phyloP scores from a whole-genome alignment of 2,113 vertebrate species.

The Dermatemys mawii region DNA sequence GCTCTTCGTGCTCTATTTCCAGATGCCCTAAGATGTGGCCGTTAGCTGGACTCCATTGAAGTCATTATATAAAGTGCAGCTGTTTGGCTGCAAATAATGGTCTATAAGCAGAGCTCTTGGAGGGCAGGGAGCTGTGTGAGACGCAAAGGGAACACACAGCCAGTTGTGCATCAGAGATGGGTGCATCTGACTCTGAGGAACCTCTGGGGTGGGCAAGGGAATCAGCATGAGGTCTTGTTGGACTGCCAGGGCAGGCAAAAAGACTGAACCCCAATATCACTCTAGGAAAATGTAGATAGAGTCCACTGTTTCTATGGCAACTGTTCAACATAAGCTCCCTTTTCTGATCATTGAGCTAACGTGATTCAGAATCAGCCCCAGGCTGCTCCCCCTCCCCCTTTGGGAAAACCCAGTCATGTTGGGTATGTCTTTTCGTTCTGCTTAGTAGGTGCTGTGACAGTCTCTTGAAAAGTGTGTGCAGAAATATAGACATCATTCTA shows the following conservation, averaged over 20 bases:
- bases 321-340: conserved; percentile 17
- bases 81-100: not conserved
- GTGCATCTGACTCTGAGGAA: not conserved
- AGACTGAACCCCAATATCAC: not conserved
- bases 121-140: no score
- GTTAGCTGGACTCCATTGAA: not conserved
- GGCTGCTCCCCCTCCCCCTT: conserved; percentile 54
- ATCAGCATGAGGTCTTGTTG: no score
- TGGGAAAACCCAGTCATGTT: conserved; percentile 47
- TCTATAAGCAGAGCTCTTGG: not conserved
- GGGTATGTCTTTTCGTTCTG: accelerated
- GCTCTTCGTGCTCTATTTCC: no score
- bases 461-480: accelerated
- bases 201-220: no score
- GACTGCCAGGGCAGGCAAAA: not conserved
- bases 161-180: accelerated
- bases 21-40: not conserved
- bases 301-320: conserved; percentile 37
- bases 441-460: not conserved
- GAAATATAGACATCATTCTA: accelerated
- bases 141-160: not conserved
- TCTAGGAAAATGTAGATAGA: not conserved
- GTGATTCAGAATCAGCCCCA: not conserved
- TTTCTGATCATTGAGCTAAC: not conserved
- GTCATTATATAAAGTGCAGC: not conserved